A percentile compares a stretch with the other conserved stretches of the same genome.
These are phyloP conservation scores for Drosophila malerkotliana DNA, from an alignment of 1,140 invertebrate species.

Conservation along the genomic window DNA sequence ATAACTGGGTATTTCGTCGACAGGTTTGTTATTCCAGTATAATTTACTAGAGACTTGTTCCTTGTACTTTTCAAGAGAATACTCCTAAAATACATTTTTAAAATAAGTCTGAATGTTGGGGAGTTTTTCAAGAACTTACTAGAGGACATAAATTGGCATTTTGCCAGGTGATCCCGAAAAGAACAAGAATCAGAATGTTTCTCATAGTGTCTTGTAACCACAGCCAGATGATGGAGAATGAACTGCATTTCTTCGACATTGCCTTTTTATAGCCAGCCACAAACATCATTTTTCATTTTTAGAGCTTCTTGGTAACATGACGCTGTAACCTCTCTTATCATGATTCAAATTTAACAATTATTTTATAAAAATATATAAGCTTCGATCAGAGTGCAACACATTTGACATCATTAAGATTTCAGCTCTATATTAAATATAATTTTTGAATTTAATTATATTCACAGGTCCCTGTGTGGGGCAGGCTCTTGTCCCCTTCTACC, in stretches of 20 bases:
- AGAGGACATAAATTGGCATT: too few relatives aligned
- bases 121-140: too few relatives aligned
- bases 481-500: slow-evolving; percentile 95
- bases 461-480: slow-evolving; percentile 87
- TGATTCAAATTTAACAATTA: background rate
- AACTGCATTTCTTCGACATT: background rate
- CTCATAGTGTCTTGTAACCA: background rate
- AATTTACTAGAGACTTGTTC: too few relatives aligned
- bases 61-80: too few relatives aligned
- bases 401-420: background rate
- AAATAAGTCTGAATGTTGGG: too few relatives aligned
- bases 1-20: too few relatives aligned
- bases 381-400: too few relatives aligned
- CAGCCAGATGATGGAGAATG: background rate
- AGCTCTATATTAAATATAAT: background rate
- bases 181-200: background rate
- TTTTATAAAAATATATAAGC: too few relatives aligned
- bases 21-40: too few relatives aligned
- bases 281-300: too few relatives aligned
- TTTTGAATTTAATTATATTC: background rate
- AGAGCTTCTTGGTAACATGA: background rate
- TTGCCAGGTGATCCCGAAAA: too few relatives aligned
- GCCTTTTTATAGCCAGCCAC: background rate
- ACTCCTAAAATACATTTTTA: too few relatives aligned
- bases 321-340: background rate